Evolutionary conservation across 2,113 vertebrate species (phyloP), one percentile per base, ranked within the genome.

Genomic region (Cichladusa arquata): DNA sequence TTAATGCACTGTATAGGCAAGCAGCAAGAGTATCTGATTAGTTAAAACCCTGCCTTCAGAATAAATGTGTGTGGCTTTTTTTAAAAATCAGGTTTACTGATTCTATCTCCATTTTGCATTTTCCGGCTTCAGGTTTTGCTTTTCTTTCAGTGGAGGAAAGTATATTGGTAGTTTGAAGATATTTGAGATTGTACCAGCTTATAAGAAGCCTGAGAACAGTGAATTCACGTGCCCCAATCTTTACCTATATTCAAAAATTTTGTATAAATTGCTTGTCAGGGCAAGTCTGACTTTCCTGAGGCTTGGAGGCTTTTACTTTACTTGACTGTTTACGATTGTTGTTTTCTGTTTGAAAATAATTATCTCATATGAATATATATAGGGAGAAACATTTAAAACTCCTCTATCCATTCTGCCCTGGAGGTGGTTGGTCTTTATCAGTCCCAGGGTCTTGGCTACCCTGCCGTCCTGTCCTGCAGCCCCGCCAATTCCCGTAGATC

Each of bases 51-150:
- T 82, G 66, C 26, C 82, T 88, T 83, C 88, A 86, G 69, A 86
- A 67, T 51, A 86, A 82, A 73, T 6, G 8, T 8, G 6, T 44
- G 29, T 6, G 42, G 9, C 23, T 48, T 74, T 81, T 84, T 78
- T 8, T 40, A 47, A 3, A 77, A 70, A 74, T 66, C 36, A 45
- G 14, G 2, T 82, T 79, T 84, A 72, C 58, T 61, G 67, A 89
- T 93, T 77, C 91, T 97, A 92, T 95, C 86, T 95, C 50, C 14
- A 78, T 95, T 84, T 97, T 95, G 40, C 64, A 65, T 96, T 93
- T 95, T 81, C 34, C 19, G 22, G 6, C 40, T 56, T 91, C 61
- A 56, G 11, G 33, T 48, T 87, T 81, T 89, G 53, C 26, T 80
- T 91, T 88, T 90, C 25, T 76, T 87, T 33, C 8, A 4, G 64